Percentiles rank a stretch among this genome's conserved stretches.
These are phyloP conservation scores for Lucilia sericata DNA, from an alignment of 1,140 invertebrate genomes.

Conservation along the genomic window DNA sequence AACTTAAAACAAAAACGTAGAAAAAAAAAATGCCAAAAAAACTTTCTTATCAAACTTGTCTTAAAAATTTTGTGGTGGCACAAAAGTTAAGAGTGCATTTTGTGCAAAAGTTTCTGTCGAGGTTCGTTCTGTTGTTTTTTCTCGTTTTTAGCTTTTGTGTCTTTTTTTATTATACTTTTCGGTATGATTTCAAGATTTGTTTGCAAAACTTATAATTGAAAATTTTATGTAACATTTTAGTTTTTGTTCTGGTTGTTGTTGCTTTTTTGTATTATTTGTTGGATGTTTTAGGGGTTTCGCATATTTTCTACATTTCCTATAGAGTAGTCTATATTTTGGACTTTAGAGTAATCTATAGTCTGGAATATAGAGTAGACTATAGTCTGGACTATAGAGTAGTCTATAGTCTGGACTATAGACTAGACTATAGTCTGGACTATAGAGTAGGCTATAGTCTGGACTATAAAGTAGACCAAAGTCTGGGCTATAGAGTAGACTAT, in stretches of 20 bases:
- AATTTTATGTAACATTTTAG: constrained; percentile 37
- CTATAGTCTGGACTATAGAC: too few relatives aligned
- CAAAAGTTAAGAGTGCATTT: constrained; percentile 40
- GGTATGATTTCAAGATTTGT: constrained; percentile 41
- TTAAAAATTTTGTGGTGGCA: constrained; percentile 37
- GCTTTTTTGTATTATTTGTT: background rate
- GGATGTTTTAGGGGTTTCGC: background rate
- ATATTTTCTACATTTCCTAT: background rate
- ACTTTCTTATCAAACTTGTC: constrained; percentile 34
- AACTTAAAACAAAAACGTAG: background rate
- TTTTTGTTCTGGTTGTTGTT: constrained; percentile 31
- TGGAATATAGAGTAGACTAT: too few relatives aligned
- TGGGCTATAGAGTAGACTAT: too few relatives aligned
- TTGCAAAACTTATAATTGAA: constrained; percentile 40
- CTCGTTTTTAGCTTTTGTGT: background rate
- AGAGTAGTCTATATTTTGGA: too few relatives aligned
- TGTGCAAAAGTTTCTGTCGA: constrained; percentile 32
- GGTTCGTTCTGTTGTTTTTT: background rate
- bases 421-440: too few relatives aligned
- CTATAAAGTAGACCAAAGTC: too few relatives aligned
- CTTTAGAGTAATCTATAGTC: too few relatives aligned
- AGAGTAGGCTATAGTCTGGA: too few relatives aligned
- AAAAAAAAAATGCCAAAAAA: background rate
- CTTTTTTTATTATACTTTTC: background rate
- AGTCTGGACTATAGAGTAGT: too few relatives aligned